A percentile compares a stretch with the other conserved stretches of the same genome.
These are phyloP conservation scores for Heliconius ethilla DNA, from an alignment of 2,888 invertebrate species.

Conservation along the genomic window DNA sequence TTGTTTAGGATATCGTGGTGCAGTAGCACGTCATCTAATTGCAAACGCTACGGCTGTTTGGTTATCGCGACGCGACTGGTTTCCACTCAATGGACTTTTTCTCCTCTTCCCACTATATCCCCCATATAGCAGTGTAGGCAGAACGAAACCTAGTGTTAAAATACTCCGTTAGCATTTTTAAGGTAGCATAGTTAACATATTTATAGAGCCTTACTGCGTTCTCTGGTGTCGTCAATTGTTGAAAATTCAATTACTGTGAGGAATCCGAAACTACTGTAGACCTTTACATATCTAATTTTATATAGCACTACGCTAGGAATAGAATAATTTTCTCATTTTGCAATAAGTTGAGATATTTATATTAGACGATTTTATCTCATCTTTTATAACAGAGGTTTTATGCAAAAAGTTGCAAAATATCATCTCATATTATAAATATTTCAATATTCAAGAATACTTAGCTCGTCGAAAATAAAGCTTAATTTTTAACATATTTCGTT, in stretches of 20 bases:
- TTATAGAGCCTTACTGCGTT: not conserved
- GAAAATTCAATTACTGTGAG: not conserved
- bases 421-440: not conserved
- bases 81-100: no score
- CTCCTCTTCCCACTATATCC: no score
- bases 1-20: not conserved
- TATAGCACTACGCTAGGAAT: not conserved
- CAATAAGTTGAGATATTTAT: not conserved
- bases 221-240: not conserved
- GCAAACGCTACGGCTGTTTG: no score
- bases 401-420: not conserved
- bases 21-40: not conserved
- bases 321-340: not conserved
- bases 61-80: no score
- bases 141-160: no score
- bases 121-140: no score
- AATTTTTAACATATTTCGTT: constrained; percentile 9
- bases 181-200: not conserved
- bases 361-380: not conserved
- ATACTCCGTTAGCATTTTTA: no score
- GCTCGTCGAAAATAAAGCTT: not conserved
- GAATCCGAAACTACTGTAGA: not conserved
- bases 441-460: not conserved
- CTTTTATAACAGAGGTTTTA: not conserved
- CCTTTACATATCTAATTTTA: not conserved